phyloP scores from a whole-genome alignment of 92 coral and sea anemone genomes.

The Heliopora coerulea region DNA sequence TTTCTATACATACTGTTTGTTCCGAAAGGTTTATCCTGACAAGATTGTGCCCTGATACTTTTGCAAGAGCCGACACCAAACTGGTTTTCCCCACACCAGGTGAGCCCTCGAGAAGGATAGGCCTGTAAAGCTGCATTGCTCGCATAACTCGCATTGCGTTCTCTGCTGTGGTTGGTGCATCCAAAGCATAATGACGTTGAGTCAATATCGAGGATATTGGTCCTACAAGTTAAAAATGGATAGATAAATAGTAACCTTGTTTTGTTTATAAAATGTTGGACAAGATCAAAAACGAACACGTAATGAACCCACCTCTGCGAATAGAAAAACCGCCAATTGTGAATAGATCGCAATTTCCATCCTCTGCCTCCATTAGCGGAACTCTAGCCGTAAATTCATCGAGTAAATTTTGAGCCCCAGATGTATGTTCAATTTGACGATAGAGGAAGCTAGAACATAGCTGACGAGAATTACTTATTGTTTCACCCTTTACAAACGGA shows the following conservation, averaged over 20 bases:
- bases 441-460: constrained; percentile 64
- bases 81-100: constrained; percentile 99
- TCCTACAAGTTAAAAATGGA: constrained; percentile 45
- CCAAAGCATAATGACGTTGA: constrained; percentile 62
- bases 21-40: constrained; percentile 92
- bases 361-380: constrained; percentile 20
- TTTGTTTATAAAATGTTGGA: no score
- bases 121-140: constrained; percentile 81
- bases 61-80: constrained; percentile 88
- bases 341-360: constrained; percentile 14
- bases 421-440: constrained; percentile 51
- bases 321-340: constrained; percentile 18
- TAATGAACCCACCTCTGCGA: constrained; percentile 8
- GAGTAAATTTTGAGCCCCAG: not conserved
- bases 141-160: constrained; percentile 82
- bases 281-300: no score
- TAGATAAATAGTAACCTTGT: no score
- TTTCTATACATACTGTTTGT: constrained; percentile 96
- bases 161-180: constrained; percentile 89
- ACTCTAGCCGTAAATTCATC: constrained; percentile 6
- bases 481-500: constrained; percentile 25
- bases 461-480: constrained; percentile 59
- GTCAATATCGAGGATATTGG: constrained; percentile 54
- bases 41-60: constrained; percentile 86
- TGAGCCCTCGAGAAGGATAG: constrained; percentile 93